These are phyloP conservation scores for Cephus rjabovi DNA, from an alignment of 2,888 invertebrate genomes.

Conservation along the genomic window DNA sequence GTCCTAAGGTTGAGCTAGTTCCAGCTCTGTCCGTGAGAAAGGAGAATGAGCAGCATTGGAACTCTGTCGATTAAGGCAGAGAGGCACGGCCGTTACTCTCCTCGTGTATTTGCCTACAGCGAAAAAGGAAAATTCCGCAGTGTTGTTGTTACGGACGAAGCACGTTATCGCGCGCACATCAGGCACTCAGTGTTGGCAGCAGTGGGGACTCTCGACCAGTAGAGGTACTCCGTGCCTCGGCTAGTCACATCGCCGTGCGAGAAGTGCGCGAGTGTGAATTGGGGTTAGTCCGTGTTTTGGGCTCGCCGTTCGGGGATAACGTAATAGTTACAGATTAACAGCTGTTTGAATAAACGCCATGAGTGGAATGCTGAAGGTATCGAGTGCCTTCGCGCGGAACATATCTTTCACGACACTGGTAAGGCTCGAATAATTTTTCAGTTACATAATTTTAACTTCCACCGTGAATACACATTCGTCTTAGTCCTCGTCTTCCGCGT, in stretches of 20 bases:
- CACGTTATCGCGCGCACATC: neutral
- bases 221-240: conserved; percentile 12
- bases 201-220: conserved; percentile 29
- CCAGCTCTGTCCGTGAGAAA: too few species aligned
- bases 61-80: too few species aligned
- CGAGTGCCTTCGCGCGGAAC: conserved; percentile 52
- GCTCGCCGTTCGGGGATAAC: neutral
- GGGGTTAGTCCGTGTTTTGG: conserved; percentile 26
- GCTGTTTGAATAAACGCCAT: conserved; percentile 30
- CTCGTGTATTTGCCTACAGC: neutral
- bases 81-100: too few species aligned
- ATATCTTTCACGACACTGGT: conserved; percentile 44
- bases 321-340: conserved; percentile 1
- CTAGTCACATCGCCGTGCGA: conserved; percentile 52
- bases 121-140: conserved; percentile 1
- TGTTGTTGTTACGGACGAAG: neutral
- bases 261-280: conserved; percentile 55
- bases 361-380: conserved; percentile 58
- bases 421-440: conserved; percentile 28
- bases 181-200: conserved; percentile 28
- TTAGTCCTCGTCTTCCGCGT: neutral
- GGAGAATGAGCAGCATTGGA: too few species aligned
- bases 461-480: conserved; percentile 22
- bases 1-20: too few species aligned
- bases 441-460: conserved; percentile 49